These are phyloP conservation scores for Oreortyx pictus DNA, from an alignment of 2,797 vertebrate species.

Conservation along the genomic window DNA sequence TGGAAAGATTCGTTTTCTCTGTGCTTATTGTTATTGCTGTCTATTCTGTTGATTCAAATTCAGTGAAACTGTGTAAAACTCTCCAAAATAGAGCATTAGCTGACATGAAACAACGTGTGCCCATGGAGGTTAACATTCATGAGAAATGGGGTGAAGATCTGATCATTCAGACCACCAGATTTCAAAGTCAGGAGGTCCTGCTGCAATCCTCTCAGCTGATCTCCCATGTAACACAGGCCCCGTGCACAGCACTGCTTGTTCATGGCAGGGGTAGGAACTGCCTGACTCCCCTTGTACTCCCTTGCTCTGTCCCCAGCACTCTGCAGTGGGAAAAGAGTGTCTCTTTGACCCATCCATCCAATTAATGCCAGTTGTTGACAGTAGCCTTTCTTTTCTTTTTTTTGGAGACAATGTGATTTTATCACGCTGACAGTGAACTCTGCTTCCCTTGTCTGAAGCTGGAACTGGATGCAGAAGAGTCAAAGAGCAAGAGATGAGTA, in stretches of 20 bases:
- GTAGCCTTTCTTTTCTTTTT: background rate
- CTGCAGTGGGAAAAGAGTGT: slow-evolving; percentile 34
- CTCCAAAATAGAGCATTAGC: background rate
- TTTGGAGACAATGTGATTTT: slow-evolving; percentile 29
- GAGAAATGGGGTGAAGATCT: background rate
- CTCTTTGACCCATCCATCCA: slow-evolving; percentile 38
- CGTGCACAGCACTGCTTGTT: background rate
- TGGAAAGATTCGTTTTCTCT: background rate
- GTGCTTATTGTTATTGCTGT: background rate
- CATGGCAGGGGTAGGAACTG: background rate
- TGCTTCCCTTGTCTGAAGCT: slow-evolving; percentile 39
- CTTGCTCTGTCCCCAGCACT: background rate
- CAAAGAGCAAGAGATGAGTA: slow-evolving; percentile 55
- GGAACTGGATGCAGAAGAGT: slow-evolving; percentile 55
- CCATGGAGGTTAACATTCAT: background rate
- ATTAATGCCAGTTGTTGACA: slow-evolving; percentile 45
- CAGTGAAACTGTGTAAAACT: background rate
- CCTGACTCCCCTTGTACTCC: background rate
- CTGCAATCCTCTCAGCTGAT: background rate
- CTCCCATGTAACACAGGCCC: background rate
- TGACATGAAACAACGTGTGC: background rate
- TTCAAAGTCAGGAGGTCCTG: background rate
- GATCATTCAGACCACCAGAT: background rate
- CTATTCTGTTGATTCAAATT: background rate
- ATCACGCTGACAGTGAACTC: background rate